phyloP scores from a whole-genome alignment of 2,797 vertebrate species.

The Notolabrus celidotus region DNA sequence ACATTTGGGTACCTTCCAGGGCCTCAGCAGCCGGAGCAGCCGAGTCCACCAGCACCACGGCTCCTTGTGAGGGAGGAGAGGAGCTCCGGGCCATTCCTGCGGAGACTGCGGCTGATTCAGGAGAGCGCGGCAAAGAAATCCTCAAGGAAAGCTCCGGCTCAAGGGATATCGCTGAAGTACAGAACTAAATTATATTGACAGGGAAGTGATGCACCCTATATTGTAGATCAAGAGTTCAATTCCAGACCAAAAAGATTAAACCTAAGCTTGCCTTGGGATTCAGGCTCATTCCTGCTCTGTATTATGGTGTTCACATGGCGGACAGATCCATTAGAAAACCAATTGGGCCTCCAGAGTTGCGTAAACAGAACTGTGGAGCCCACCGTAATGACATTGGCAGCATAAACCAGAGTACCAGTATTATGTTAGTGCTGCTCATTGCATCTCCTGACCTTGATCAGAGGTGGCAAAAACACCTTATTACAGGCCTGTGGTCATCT shows the following conservation, averaged over 20 bases:
- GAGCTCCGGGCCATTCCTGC: constrained; percentile 44
- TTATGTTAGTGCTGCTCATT: constrained; percentile 51
- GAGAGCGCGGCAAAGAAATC: constrained; percentile 43
- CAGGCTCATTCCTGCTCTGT: constrained; percentile 52
- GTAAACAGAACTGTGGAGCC: constrained; percentile 50
- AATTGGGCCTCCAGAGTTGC: constrained; percentile 50
- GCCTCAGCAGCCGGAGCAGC: constrained; percentile 32
- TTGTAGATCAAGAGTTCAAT: constrained; percentile 63
- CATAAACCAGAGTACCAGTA: constrained; percentile 36
- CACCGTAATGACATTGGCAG: constrained; percentile 46
- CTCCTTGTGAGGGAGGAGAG: constrained; percentile 45
- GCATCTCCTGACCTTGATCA: constrained; percentile 71
- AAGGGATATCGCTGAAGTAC: constrained; percentile 73
- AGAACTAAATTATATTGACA: constrained; percentile 56
- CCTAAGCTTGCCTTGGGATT: constrained; percentile 59
- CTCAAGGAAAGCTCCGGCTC: constrained; percentile 38
- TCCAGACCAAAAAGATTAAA: constrained; percentile 64
- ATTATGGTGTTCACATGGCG: constrained; percentile 54
- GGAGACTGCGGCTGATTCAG: constrained; percentile 34
- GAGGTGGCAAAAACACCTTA: constrained; percentile 58
- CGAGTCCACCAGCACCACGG: constrained; percentile 37
- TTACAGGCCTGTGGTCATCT: constrained; percentile 51
- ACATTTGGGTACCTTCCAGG: constrained; percentile 73
- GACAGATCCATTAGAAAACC: constrained; percentile 64
- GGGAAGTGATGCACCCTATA: constrained; percentile 51